Base-by-base conservation (phyloP, 2,113 vertebrate genomes). In the Scolopax mira region DNA sequence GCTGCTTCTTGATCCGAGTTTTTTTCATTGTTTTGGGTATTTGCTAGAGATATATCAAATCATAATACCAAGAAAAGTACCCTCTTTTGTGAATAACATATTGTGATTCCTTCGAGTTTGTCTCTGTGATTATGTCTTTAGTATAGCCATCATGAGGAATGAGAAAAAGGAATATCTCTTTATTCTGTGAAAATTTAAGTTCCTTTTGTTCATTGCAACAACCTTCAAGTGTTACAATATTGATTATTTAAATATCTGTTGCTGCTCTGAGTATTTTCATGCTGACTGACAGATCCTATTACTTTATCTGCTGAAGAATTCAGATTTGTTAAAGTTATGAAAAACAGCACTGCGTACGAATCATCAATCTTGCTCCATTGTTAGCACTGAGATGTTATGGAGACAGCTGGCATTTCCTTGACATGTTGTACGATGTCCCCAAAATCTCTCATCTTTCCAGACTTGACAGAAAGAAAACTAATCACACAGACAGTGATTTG, bases 261-360 rank as follows among this genome's bases (percentile, higher is more conserved):
- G 54, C 54, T 70, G 46, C 42, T 95, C 82, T 66, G 61, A 85
- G 67, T 93, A 92, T 96, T 95, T 93, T 95, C 62, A 13, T 79
- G 30, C 69, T 97, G 97, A 98, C 81, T 94, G 98, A 97, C 97
- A 98, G 97, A 96, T 98, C 95, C 97, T 95, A 98, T 98, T 98
- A 98, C 94, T 97, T 97, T 95, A 97, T 97, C 96, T 95, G 95
- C 93, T 91, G 89, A 96, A 94, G 96, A 97, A 98, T 96, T 97
- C 95, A 94, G 96, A 97, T 96, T 95, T 83, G 93, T 93, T 95
- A 62, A 94, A 96, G 93, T 97, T 97, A 97, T 93, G 93, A 95
- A 94, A 97, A 97, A 75, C 93, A 96, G 89, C 49, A 15, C 94
- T 69, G 85, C 85, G 73, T 89, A 91, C 11, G 18, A 96, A 91